A percentile compares a stretch with the other conserved stretches of the same genome.
These are phyloP conservation scores for Eunapius fragilis DNA, from an alignment of 37 sponge, comb jelly and placozoan genomes.

Conservation along the genomic window DNA sequence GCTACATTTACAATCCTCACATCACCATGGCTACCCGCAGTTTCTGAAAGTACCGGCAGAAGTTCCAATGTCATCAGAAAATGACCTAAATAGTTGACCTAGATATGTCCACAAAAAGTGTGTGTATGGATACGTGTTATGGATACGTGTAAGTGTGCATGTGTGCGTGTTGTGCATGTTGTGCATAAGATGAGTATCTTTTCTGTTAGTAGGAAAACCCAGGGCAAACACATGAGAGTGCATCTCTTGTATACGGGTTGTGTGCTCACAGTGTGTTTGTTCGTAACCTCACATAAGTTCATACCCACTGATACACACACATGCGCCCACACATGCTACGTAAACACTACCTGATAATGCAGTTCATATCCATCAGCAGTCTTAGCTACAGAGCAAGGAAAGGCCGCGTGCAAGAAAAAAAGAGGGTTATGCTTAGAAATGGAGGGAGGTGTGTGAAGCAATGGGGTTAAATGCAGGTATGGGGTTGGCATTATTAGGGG, in stretches of 20 bases:
- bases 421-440: background rate
- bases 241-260: too few species aligned
- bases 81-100: background rate
- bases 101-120: background rate
- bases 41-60: background rate
- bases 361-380: background rate
- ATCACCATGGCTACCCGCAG: background rate
- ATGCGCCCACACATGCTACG: background rate
- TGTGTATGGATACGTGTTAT: too few species aligned
- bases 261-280: too few species aligned
- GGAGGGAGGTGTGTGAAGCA: background rate
- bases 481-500: too few species aligned
- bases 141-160: too few species aligned
- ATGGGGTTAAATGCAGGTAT: too few species aligned
- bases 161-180: too few species aligned
- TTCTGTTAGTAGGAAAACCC: too few species aligned
- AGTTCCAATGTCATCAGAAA: background rate
- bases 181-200: too few species aligned
- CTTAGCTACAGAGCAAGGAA: background rate
- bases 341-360: background rate
- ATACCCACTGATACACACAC: too few species aligned
- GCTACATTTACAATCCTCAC: slow-evolving; percentile 28
- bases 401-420: background rate
- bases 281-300: too few species aligned
- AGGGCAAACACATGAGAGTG: too few species aligned